Base-by-base conservation (phyloP, 2,113 vertebrate species). In the Dryoscopus gambensis region DNA sequence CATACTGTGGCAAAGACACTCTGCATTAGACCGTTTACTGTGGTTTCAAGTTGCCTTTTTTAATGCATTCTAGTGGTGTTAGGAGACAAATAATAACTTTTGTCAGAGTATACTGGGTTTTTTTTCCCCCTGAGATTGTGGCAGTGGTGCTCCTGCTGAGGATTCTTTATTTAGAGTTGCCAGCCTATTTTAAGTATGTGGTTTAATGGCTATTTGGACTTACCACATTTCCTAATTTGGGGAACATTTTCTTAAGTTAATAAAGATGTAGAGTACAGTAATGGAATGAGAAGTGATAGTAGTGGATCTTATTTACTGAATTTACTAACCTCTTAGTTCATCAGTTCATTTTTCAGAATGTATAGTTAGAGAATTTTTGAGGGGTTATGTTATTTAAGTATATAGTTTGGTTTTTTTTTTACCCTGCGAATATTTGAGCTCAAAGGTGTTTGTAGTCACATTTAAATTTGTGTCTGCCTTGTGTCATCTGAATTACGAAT, bases 41-140 rank as follows among this genome's bases (percentile, higher is more conserved):
- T 44, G 5, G 5, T 42, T 30, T 55, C 59, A 14, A 46, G 13
- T 33, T 68, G 22, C 8, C 21, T 52, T 49, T 62, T 37, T 39
- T 46, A 78, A 7, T 49, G 4, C 27, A 3, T 52, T 89, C 60
- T 40, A 15, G 6, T 71, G 18, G 11, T 17, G 8, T 82, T 69
- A 49, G 25, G 39, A 49, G 30, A 42, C 57, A 77, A 77, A 39
- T 11, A 69, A 6, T 20, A 65, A 37, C 11, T 35, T 20, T 13
- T 22, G 4, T 40, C 19, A 33, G n/a, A 79, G 12, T 46, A 9
- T 68, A 7, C 33, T 21, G 44, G 7, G 2, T 2, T 18, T 14
- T 2, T 11, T 3, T 1, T 0, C 7, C 13, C 2, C 2, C 1
- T 4, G 9, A 53, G n/a, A 6, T 3, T 57, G 8, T 46, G n/a